A percentile compares a stretch with the other conserved stretches of the same genome.
These are phyloP conservation scores for Cavia porcellus DNA, from an alignment of 2,113 vertebrate species.

Conservation along the genomic window DNA sequence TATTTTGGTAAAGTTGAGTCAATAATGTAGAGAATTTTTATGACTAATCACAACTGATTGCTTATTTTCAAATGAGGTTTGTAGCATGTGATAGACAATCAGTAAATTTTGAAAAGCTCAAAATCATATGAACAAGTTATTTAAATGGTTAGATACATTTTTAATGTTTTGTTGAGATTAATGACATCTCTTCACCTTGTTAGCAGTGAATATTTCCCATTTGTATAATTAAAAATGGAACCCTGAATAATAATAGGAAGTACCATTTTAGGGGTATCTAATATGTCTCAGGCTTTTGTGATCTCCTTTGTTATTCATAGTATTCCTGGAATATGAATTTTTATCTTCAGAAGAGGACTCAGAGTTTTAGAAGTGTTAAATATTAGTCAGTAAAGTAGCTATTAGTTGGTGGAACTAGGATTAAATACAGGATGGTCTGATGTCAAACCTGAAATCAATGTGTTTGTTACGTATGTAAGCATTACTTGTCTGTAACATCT, in stretches of 20 bases:
- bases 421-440: neutral
- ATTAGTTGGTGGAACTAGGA: neutral
- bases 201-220: neutral
- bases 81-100: neutral
- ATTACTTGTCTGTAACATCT: neutral
- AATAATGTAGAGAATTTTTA: neutral
- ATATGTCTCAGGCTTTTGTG: neutral
- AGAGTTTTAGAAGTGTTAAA: conserved; percentile 8
- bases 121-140: neutral
- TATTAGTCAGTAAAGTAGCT: neutral
- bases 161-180: neutral
- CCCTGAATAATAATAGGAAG: neutral
- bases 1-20: neutral
- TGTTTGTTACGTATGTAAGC: neutral
- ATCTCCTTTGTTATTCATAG: neutral
- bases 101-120: neutral
- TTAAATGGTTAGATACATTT: neutral
- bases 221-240: conserved; percentile 44
- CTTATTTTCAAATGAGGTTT: neutral
- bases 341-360: neutral
- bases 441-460: neutral
- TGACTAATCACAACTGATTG: neutral
- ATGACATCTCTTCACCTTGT: neutral
- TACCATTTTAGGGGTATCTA: neutral
- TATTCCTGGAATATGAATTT: neutral